These are phyloP conservation scores for Hydrozoanthus gracilis DNA, from an alignment of 92 coral and sea anemone species.

Conservation along the genomic window DNA sequence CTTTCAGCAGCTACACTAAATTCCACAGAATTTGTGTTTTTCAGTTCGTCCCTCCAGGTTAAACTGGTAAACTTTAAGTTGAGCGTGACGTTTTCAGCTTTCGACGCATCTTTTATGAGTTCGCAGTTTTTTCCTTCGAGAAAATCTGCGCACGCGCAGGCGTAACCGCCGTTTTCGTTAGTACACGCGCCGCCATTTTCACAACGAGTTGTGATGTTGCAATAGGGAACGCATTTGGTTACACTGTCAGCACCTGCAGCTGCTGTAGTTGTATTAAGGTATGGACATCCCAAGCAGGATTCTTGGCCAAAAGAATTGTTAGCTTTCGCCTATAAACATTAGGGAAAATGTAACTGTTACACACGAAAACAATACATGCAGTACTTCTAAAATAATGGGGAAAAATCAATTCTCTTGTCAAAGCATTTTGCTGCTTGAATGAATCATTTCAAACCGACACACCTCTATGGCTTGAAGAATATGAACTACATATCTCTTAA, in stretches of 20 bases:
- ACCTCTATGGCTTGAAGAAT: too few relatives aligned
- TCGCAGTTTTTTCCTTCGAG: conserved; percentile 50
- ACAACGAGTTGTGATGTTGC: conserved; percentile 52
- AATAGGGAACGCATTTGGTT: conserved; percentile 58
- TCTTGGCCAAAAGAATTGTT: conserved; percentile 20
- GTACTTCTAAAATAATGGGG: too few relatives aligned
- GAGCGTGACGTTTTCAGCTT: conserved; percentile 50
- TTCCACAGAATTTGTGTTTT: conserved; percentile 21
- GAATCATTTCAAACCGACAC: too few relatives aligned
- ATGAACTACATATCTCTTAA: too few relatives aligned
- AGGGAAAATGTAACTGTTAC: too few relatives aligned
- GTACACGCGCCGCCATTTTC: conserved; percentile 58
- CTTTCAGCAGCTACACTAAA: conserved; percentile 48
- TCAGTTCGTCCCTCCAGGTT: conserved; percentile 46
- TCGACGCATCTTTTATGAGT: conserved; percentile 26
- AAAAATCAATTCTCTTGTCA: too few relatives aligned
- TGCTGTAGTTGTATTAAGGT: conserved; percentile 49
- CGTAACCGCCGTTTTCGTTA: conserved; percentile 44
- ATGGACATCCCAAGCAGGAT: conserved; percentile 52
- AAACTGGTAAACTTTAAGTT: conserved; percentile 30
- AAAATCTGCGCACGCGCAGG: conserved; percentile 48
- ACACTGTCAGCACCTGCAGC: conserved; percentile 33
- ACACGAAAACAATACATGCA: too few relatives aligned
- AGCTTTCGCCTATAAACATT: conserved; percentile 16
- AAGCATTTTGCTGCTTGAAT: too few relatives aligned